Evolutionary conservation across 2,113 vertebrate species (phyloP), one percentile per base, ranked within the genome.

Genomic region (Riparia riparia): DNA sequence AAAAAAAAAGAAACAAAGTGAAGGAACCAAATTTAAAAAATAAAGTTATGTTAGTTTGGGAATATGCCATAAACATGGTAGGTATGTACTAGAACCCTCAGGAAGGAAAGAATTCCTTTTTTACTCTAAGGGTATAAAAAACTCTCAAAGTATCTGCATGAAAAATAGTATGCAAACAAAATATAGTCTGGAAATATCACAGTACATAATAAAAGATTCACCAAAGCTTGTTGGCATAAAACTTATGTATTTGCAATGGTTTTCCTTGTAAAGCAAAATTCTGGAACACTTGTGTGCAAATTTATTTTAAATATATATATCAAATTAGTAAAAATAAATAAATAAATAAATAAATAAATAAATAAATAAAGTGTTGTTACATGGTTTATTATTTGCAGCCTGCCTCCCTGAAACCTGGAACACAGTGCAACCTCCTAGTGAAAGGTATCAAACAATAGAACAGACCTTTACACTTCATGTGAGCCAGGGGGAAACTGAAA

Each of bases 1-100:
- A 44, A 71, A 44, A 71, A 17, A 19, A 41, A 82, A 60, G 11
- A 14, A 17, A 5, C 1, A 25, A 44, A 51, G 1, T 39, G 16
- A 72, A 83, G 17, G 16, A 88, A 76, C 1, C 4, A 25, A 54
- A 60, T 54, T 17, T n/a, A 8, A 32, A 63, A 76, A n/a, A n/a
- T 44, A 37, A 64, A 57, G 2, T 28, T 42, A 37, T 39, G 4
- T 32, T 64, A 20, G 3, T 79, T 51, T 84, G 14, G 3, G 5
- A 61, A 29, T 7, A 28, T 22, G 20, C 2, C 60, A 14, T 20
- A 49, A 53, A 25, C 47, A 32, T 20, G 34, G 14, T 17, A 37
- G 13, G 1, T 41, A 61, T 37, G 80, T 77, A 25, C 4, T 42
- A 44, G 17, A 21, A n/a, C 3, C 9, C 2, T 3, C 4, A 0